A percentile compares a stretch with the other conserved stretches of the same genome.
These are phyloP conservation scores for Tupiocoris notatus DNA, from an alignment of 2,888 invertebrate species.

Conservation along the genomic window DNA sequence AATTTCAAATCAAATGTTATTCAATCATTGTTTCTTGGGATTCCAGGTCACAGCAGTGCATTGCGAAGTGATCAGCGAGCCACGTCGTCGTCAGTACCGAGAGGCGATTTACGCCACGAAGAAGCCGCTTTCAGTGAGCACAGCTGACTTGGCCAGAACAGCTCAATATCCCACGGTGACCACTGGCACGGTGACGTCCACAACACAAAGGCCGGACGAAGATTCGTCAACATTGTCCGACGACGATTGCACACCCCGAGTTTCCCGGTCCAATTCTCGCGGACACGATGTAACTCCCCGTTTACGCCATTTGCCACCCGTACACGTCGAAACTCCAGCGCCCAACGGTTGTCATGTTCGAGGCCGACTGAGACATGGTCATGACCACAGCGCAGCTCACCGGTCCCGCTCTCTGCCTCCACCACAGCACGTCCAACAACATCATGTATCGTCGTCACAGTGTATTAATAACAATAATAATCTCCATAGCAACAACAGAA, in stretches of 20 bases:
- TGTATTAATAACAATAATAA: conserved; percentile 46
- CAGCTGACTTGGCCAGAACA: conserved; percentile 30
- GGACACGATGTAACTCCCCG: conserved; percentile 54
- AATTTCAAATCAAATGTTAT: neutral
- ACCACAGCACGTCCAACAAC: conserved; percentile 49
- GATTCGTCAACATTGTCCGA: conserved; percentile 56
- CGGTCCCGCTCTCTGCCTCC: conserved; percentile 50
- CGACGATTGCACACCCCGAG: conserved; percentile 57
- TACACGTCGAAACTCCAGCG: conserved; percentile 63
- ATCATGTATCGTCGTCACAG: conserved; percentile 51
- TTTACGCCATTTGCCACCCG: conserved; percentile 61
- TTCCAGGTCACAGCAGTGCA: conserved; percentile 47
- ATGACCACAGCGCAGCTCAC: conserved; percentile 50
- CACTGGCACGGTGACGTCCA: neutral
- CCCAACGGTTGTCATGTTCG: conserved; percentile 53
- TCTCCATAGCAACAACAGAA: conserved; percentile 42
- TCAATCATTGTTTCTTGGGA: too few relatives aligned
- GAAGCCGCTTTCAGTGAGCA: conserved; percentile 38
- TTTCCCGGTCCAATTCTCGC: conserved; percentile 56
- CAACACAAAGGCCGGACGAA: conserved; percentile 47
- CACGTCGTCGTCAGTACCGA: conserved; percentile 44
- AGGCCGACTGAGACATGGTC: conserved; percentile 51
- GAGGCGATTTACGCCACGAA: conserved; percentile 42
- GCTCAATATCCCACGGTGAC: conserved; percentile 6
- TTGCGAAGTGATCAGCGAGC: conserved; percentile 47